Conservation (phyloP, 2,888 invertebrate genomes). For the Tetragnatha montana region DNA sequence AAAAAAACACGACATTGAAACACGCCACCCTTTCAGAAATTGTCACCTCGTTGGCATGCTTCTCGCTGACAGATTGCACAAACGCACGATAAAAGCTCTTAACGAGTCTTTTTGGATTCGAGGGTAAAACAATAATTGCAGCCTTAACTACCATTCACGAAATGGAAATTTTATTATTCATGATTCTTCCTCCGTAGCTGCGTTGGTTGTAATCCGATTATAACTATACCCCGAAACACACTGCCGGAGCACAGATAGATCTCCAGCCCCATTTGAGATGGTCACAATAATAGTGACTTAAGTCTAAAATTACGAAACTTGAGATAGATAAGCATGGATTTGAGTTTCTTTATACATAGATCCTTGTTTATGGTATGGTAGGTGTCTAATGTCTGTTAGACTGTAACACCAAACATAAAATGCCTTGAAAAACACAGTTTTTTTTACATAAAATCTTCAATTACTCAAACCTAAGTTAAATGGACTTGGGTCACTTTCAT, state of each 20-base stretch:
- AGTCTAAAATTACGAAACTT: no score
- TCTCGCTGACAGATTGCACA: not conserved
- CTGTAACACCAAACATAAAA: not conserved
- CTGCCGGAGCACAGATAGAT: not conserved
- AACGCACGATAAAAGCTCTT: conserved; percentile 16
- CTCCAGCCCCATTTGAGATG: not conserved
- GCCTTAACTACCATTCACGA: conserved; percentile 3
- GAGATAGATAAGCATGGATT: no score
- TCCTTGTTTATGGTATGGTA: no score
- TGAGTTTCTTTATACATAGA: no score
- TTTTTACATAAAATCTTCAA: no score
- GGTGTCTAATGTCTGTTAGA: not conserved
- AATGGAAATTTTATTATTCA: conserved; percentile 46
- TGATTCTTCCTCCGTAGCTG: not conserved
- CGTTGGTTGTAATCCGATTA: conserved; percentile 22
- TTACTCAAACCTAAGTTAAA: no score
- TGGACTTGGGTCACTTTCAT: no score
- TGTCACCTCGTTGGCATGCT: not conserved
- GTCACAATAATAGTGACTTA: not conserved
- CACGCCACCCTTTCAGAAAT: no score
- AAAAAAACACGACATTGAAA: no score
- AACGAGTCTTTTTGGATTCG: conserved; percentile 12
- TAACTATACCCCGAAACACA: not conserved
- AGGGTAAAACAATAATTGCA: conserved; percentile 20
- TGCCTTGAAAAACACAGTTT: no score